Base-by-base conservation (phyloP, 2,113 vertebrate species). In the Meleagris gallopavo region DNA sequence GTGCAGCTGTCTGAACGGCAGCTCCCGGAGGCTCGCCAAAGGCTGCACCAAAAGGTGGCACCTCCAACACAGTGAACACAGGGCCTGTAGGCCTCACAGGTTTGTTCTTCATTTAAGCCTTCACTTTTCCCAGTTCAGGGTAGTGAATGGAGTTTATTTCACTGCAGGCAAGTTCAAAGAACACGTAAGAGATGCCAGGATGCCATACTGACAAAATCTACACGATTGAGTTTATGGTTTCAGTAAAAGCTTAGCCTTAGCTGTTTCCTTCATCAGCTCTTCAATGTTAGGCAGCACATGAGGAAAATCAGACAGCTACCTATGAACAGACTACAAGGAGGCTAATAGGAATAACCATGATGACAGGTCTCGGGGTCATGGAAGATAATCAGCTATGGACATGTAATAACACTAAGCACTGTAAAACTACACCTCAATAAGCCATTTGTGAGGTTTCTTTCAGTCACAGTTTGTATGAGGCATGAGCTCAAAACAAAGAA, bases 161-260 rank as follows among this genome's bases (percentile, higher is more conserved):
- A 58, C 18, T 14, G 41, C 57, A 80, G 45, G 16, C 14, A 74
- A 71, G 32, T 93, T 86, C 38, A 30, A 52, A 48, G 15, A 74
- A 58, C 4, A 81, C 34, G 36, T 69, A 38, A 78, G 71, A 70
- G 25, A 75, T 29, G 20, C 62, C 78, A 65, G n/a, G 45, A 40
- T 40, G 40, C 40, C 40, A 40, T 22, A 40, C 32, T 34, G 24
- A 55, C 45, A 92, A 89, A 74, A 89, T 50, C 85, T 76, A 75
- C 22, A 46, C 57, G 30, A 54, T 4, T 73, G 66, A 74, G 13
- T 52, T 80, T 41, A 73, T 40, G 13, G 29, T 43, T 75, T 88
- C 78, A 93, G 71, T 54, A 77, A 78, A 95, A 86, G 70, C 48
- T 87, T 86, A 93, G 75, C 96, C 88, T 93, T 95, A 92, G 87